Percentiles rank a stretch among this genome's conserved stretches.
These are phyloP conservation scores for Forficula auricularia DNA, from an alignment of 1,140 invertebrate species.

Conservation along the genomic window DNA sequence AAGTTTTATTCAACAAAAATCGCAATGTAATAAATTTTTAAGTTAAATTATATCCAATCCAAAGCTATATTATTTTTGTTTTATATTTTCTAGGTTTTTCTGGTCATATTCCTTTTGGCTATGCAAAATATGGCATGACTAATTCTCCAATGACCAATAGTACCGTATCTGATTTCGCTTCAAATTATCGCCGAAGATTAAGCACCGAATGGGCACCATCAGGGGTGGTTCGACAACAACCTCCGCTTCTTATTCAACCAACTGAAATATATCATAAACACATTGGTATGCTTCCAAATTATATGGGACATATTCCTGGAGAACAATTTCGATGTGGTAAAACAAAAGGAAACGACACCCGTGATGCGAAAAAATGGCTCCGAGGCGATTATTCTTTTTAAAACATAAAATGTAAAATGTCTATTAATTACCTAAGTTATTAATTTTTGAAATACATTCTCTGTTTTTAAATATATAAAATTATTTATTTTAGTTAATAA, in stretches of 20 bases:
- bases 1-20: too few relatives aligned
- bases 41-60: too few relatives aligned
- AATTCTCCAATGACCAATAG: constrained; percentile 41
- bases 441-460: too few relatives aligned
- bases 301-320: constrained; percentile 52
- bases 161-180: constrained; percentile 45
- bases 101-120: constrained; percentile 46
- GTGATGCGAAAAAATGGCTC: constrained; percentile 49
- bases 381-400: constrained; percentile 17
- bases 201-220: constrained; percentile 51
- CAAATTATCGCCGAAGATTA: constrained; percentile 43
- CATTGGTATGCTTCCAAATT: constrained; percentile 49
- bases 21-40: too few relatives aligned
- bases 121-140: constrained; percentile 39
- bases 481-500: too few relatives aligned
- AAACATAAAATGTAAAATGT: too few relatives aligned
- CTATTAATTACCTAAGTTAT: too few relatives aligned
- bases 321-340: constrained; percentile 46
- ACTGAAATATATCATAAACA: constrained; percentile 47
- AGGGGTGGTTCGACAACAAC: constrained; percentile 29
- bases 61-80: too few relatives aligned
- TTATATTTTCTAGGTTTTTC: constrained; percentile 33
- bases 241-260: constrained; percentile 27
- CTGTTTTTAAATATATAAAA: too few relatives aligned
- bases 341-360: constrained; percentile 48